Conservation (phyloP, 2,113 vertebrate genomes). For the Cyrtonyx montezumae region DNA sequence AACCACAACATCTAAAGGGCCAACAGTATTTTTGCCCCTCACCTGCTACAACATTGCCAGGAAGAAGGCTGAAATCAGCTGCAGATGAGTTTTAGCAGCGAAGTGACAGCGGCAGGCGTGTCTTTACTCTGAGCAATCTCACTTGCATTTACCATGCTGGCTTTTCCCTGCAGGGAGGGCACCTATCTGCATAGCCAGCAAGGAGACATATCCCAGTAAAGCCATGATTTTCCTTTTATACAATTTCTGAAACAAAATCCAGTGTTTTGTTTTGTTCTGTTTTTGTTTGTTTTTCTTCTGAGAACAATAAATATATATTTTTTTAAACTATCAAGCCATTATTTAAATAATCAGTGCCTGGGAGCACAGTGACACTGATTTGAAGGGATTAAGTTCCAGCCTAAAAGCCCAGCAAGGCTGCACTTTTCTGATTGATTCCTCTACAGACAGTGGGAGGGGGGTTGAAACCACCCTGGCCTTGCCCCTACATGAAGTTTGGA, state of each 20-base stretch:
- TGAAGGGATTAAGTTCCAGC: slow-evolving; percentile 43
- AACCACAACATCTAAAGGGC: neutral
- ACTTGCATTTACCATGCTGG: neutral
- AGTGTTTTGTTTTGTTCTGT: neutral
- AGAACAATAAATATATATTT: neutral
- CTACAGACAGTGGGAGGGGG: neutral
- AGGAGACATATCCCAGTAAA: neutral
- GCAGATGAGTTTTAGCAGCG: neutral
- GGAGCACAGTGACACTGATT: neutral
- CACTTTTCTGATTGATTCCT: slow-evolving; percentile 67
- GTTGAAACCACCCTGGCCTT: neutral
- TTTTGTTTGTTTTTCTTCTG: neutral
- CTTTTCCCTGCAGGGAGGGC: neutral
- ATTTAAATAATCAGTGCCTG: slow-evolving; percentile 3
- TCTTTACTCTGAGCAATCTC: neutral
- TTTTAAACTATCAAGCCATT: neutral
- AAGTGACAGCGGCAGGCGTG: accelerated
- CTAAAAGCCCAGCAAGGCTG: neutral
- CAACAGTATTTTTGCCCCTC: neutral
- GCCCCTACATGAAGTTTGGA: neutral
- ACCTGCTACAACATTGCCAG: accelerated
- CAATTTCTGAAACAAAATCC: neutral
- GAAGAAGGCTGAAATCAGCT: neutral
- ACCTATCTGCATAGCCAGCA: neutral
- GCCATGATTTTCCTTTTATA: neutral